Evolutionary conservation across 2,113 vertebrate species (phyloP).

Genomic region (Oryzias melastigma): DNA sequence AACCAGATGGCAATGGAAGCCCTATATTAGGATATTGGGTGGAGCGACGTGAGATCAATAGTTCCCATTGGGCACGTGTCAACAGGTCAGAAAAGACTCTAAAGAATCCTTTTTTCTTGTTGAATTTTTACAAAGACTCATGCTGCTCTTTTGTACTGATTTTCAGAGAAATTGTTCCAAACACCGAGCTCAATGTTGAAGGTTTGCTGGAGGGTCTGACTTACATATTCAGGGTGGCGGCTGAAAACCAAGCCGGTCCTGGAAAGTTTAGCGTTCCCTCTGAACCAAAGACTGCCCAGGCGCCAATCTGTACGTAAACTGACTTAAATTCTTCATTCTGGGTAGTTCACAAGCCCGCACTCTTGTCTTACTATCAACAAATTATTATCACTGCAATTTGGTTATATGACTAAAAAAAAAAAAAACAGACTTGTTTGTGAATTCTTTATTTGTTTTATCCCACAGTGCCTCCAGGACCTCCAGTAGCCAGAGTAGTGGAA

Average conservation of each 20-base stretch:
- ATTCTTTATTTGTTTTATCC: background rate
- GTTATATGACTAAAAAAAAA: background rate
- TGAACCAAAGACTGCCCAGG: conserved; percentile 88
- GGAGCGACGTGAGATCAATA: conserved; percentile 95
- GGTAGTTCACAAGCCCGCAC: background rate
- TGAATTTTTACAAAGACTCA: background rate
- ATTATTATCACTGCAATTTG: background rate
- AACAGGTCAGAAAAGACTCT: conserved; percentile 76
- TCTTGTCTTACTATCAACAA: background rate
- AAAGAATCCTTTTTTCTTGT: background rate
- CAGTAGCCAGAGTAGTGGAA: conserved; percentile 80
- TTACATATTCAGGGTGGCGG: conserved; percentile 96
- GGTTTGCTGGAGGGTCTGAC: conserved; percentile 92
- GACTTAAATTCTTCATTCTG: background rate
- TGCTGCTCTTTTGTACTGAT: background rate
- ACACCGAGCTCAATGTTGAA: conserved; percentile 83
- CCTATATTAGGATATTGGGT: conserved; percentile 97
- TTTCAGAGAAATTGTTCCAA: conserved; percentile 46
- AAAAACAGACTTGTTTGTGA: background rate
- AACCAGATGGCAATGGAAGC: conserved; percentile 93
- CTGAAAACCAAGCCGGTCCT: conserved; percentile 94
- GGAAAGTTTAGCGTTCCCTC: conserved; percentile 95
- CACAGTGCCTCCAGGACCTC: conserved; percentile 92
- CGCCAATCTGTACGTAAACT: conserved; percentile 86
- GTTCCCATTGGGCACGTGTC: conserved; percentile 92